phyloP scores from a whole-genome alignment of 1,140 invertebrate species.

The Helicoverpa zea region DNA sequence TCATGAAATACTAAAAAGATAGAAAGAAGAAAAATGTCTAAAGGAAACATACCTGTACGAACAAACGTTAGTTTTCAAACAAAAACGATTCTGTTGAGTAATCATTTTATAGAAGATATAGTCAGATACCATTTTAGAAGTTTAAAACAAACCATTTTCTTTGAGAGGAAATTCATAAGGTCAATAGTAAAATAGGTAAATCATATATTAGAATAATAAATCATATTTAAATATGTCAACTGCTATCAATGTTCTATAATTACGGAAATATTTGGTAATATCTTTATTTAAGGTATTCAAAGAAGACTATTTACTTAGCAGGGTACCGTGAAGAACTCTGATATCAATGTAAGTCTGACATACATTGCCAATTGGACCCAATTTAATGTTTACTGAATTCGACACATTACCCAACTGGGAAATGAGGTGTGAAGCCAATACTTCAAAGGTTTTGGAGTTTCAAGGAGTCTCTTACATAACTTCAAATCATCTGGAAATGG shows the following conservation, averaged over 20 bases:
- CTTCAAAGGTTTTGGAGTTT: not conserved
- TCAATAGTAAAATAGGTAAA: slow-evolving; percentile 7
- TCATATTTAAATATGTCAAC: slow-evolving; percentile 38
- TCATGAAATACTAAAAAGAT: slow-evolving; percentile 21
- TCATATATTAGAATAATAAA: slow-evolving; percentile 18
- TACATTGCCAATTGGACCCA: not conserved
- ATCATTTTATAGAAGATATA: not conserved
- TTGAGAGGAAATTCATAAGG: not conserved
- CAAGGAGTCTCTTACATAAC: not conserved
- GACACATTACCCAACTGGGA: not conserved
- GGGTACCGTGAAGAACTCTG: no score
- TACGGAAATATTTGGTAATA: not conserved
- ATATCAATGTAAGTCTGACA: not conserved
- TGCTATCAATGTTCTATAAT: slow-evolving; percentile 31
- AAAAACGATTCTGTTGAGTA: not conserved
- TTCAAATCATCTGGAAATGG: not conserved
- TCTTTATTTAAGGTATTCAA: no score
- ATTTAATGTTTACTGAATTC: not conserved
- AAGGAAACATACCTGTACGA: not conserved
- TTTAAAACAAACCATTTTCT: not conserved
- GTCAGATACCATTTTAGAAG: not conserved
- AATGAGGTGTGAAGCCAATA: not conserved
- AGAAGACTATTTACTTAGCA: no score
- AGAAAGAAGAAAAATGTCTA: slow-evolving; percentile 14
- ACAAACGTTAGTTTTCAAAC: no score